phyloP scores from a whole-genome alignment of 92 coral and sea anemone genomes.

The Phenganax stokvisi region DNA sequence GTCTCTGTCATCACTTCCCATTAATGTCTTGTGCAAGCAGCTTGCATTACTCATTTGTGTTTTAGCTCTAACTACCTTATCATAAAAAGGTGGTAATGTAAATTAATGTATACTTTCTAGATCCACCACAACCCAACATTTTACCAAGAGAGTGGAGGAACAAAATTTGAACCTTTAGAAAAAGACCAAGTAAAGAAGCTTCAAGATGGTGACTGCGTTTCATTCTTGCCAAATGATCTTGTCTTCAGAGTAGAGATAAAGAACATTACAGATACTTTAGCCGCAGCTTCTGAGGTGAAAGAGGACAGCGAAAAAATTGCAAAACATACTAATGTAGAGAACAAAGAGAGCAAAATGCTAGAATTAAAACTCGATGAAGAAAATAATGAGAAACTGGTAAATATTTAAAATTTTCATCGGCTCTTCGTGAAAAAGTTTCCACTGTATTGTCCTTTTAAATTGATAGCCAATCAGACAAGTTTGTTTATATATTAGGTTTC shows the following conservation, averaged over 20 bases:
- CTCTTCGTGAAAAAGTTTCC: too few relatives aligned
- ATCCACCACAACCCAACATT: constrained; percentile 88
- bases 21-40: too few relatives aligned
- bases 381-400: too few relatives aligned
- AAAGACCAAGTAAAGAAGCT: constrained; percentile 64
- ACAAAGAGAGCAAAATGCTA: neutral
- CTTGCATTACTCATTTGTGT: too few relatives aligned
- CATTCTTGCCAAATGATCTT: constrained; percentile 74
- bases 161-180: constrained; percentile 60
- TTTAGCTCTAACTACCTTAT: too few relatives aligned
- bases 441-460: too few relatives aligned
- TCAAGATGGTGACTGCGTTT: constrained; percentile 62
- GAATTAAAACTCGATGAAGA: too few relatives aligned
- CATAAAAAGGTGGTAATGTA: too few relatives aligned
- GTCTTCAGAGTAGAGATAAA: constrained; percentile 46
- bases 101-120: constrained; percentile 36
- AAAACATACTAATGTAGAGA: neutral
- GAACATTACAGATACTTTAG: neutral
- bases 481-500: neutral
- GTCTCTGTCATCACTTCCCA: too few relatives aligned
- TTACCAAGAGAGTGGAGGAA: constrained; percentile 54
- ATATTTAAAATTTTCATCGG: too few relatives aligned
- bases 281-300: constrained; percentile 36
- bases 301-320: too few relatives aligned
- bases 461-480: neutral